Conservation (phyloP, 2,888 invertebrate genomes). For the Epiperipatus broadwayi region DNA sequence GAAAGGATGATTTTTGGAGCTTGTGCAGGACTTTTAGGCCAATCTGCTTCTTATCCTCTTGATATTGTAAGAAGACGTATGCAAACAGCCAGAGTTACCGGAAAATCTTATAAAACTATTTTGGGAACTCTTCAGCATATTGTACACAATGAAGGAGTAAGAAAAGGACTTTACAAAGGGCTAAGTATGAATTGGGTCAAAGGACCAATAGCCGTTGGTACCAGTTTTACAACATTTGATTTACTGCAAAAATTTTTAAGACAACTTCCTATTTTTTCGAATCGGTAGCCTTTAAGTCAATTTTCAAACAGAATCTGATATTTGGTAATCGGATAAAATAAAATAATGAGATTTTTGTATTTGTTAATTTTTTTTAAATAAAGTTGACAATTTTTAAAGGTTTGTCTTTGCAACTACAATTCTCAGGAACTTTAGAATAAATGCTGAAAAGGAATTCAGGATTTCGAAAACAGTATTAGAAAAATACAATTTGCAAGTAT, state of each 20-base stretch:
- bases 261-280: constrained; percentile 5
- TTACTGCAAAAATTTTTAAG: constrained; percentile 38
- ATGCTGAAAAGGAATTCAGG: no score
- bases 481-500: no score
- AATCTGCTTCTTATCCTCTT: constrained; percentile 86
- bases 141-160: constrained; percentile 47
- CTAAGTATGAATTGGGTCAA: constrained; percentile 97
- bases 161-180: constrained; percentile 84
- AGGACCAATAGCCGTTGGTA: constrained; percentile 50
- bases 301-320: no score
- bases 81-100: constrained; percentile 42
- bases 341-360: no score
- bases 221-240: constrained; percentile 90
- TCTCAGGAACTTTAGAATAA: no score
- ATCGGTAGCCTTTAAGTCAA: no score
- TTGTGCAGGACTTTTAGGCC: constrained; percentile 73
- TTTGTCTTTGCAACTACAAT: no score
- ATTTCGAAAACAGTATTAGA: no score
- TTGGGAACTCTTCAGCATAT: constrained; percentile 42
- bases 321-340: no score
- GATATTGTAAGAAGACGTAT: constrained; percentile 66
- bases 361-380: no score
- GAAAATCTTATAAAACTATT: constrained; percentile 42
- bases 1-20: constrained; percentile 65
- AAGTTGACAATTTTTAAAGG: no score